Evolutionary conservation across 2,113 vertebrate species (phyloP), one percentile per base, ranked within the genome.

Genomic region (Galemys pyrenaicus): DNA sequence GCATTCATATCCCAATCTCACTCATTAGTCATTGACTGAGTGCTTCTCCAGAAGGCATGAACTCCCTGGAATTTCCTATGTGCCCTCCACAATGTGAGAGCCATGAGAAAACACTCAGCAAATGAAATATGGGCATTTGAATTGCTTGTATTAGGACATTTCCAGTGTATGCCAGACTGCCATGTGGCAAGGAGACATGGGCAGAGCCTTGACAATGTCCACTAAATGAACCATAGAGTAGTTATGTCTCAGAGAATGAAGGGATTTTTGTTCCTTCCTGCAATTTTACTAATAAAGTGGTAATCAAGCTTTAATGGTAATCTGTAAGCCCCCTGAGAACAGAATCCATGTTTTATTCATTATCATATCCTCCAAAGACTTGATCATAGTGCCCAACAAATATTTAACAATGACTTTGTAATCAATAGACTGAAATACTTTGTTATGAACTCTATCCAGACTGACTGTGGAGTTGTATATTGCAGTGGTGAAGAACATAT

Each of bases 221-320:
- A 46, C 41, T 71, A 56, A 68, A n/a, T n/a, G 32, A 80, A 41
- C 17, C 9, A 56, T 2, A 32, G n/a, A n/a, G n/a, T n/a, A n/a
- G n/a, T n/a, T n/a, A n/a, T n/a, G n/a, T n/a, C 58, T 86, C 2
- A 51, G 39, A 74, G 16, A 83, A 75, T 44, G 9, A 19, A 64
- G 26, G 30, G 22, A 37, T 74, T 92, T 87, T 65, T 41, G 71
- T 35, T 87, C 58, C 16, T 94, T 60, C 19, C 30, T 35, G 7
- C 81, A 68, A 62, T 77, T 85, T 87, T 56, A 82, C 20, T 30
- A 77, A 71, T 70, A 39, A 70, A 49, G 44, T 26, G 51, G 0
- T 32, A 75, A 93, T 6, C 22, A 85, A 91, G 37, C n/a, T 85
- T 28, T 28, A 71, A 46, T 15, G n/a, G 6, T 41, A 71, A 80